Conservation (phyloP, 2,888 invertebrate species). For the Drosophila neonasuta region DNA sequence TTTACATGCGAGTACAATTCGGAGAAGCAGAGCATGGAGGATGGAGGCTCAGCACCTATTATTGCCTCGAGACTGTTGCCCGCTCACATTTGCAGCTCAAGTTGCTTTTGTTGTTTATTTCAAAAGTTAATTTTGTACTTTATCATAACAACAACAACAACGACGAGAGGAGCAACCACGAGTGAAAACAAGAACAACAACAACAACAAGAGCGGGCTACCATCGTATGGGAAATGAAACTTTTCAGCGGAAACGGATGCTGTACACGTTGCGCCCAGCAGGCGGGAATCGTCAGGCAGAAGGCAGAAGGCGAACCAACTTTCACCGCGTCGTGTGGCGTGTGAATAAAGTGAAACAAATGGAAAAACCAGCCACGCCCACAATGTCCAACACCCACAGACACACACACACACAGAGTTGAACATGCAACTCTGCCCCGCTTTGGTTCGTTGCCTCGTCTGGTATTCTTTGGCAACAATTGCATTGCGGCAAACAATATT, state of each 20-base stretch:
- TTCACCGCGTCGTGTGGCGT: constrained; percentile 63
- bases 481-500: constrained; percentile 77
- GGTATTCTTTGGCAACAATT: constrained; percentile 73
- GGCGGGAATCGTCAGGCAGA: constrained; percentile 8
- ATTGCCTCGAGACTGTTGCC: constrained; percentile 46
- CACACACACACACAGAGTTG: too few relatives aligned
- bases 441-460: neutral
- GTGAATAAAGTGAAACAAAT: constrained; percentile 76
- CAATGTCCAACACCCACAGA: neutral
- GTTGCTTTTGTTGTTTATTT: constrained; percentile 69
- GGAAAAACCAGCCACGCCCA: constrained; percentile 47
- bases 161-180: neutral
- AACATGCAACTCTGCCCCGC: neutral
- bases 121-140: constrained; percentile 75
- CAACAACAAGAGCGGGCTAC: constrained; percentile 27
- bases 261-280: constrained; percentile 60
- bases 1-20: constrained; percentile 44
- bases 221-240: constrained; percentile 68
- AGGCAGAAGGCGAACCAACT: constrained; percentile 32
- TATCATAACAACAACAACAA: constrained; percentile 50
- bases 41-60: constrained; percentile 44
- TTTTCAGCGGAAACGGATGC: constrained; percentile 75
- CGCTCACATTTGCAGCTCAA: constrained; percentile 24
- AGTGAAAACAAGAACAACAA: constrained; percentile 23
- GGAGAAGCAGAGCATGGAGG: neutral